Percentiles rank a stretch among this genome's conserved stretches.
phyloP scores from a whole-genome alignment of 2,888 invertebrate genomes.

The Drosophila dives region DNA sequence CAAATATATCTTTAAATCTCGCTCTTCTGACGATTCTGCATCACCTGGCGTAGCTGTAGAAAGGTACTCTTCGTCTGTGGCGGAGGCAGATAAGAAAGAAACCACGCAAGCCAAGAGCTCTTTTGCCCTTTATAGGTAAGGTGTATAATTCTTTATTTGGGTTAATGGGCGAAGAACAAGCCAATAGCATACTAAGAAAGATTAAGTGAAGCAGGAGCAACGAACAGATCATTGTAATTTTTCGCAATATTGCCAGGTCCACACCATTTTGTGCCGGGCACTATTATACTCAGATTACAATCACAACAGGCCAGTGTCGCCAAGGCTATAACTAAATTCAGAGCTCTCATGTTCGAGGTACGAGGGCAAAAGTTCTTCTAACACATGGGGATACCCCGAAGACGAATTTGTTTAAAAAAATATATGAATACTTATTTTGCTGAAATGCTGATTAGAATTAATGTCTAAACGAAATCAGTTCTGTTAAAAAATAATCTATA shows the following conservation, averaged over 20 bases:
- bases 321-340: conserved; percentile 20
- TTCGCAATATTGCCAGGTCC: conserved; percentile 93
- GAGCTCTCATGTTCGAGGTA: conserved; percentile 39
- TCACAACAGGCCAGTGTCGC: conserved; percentile 18
- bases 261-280: conserved; percentile 95
- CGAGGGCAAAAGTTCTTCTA: conserved; percentile 42
- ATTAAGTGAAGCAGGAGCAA: too few species aligned
- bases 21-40: conserved; percentile 87
- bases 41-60: conserved; percentile 90
- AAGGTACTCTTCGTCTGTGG: conserved; percentile 95
- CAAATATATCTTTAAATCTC: conserved; percentile 66
- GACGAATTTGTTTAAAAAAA: conserved; percentile 1
- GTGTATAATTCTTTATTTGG: too few species aligned
- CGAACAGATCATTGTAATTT: conserved; percentile 89
- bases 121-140: too few species aligned
- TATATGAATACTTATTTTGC: conserved; percentile 3
- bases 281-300: conserved; percentile 43
- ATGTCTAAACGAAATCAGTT: conserved; percentile 13
- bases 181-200: too few species aligned
- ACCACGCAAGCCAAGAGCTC: too few species aligned
- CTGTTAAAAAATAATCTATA: conserved; percentile 29
- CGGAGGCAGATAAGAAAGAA: too few species aligned
- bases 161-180: too few species aligned
- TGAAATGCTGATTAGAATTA: conserved; percentile 52
- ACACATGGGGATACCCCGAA: conserved; percentile 21